Evolutionary conservation across 2,113 vertebrate species (phyloP).

Genomic region (Xiphophorus hellerii): DNA sequence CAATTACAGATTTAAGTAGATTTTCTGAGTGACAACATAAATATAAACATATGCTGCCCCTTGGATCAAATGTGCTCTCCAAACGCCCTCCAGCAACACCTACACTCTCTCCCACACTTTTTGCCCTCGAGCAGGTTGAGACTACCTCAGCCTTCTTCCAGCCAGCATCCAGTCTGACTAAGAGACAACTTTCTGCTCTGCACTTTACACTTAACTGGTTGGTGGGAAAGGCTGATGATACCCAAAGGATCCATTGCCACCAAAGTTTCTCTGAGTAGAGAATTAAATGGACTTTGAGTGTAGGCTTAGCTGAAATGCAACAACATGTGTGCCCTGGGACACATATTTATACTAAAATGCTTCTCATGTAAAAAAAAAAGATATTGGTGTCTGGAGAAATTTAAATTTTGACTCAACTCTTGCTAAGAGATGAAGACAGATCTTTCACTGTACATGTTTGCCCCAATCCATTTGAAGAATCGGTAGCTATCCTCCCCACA

Average conservation of each 20-base stretch:
- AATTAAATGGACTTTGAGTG: slow-evolving; percentile 3
- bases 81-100: slow-evolving; percentile 8
- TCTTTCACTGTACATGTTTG: not conserved
- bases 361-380: slow-evolving; percentile 11
- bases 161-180: slow-evolving; percentile 4
- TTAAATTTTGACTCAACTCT: not conserved
- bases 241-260: slow-evolving; percentile 9
- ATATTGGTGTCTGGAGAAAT: slow-evolving; percentile 5
- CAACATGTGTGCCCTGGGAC: not conserved
- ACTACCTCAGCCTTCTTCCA: slow-evolving; percentile 11
- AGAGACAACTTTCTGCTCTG: not conserved
- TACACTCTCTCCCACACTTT: slow-evolving; percentile 2
- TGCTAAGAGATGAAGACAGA: not conserved
- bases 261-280: slow-evolving; percentile 16
- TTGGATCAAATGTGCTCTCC: slow-evolving; percentile 1
- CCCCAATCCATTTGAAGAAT: not conserved
- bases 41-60: slow-evolving; percentile 1
- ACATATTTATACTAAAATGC: slow-evolving; percentile 10
- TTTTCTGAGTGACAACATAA: not conserved
- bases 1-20: not conserved
- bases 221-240: not conserved
- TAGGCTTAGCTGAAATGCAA: slow-evolving; percentile 19
- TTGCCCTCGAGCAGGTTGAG: not conserved
- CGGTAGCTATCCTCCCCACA: not conserved
- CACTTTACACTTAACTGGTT: slow-evolving; percentile 2